Evolutionary conservation across 2,797 vertebrate genomes (phyloP).

Genomic region (Loris lydekkerianus): DNA sequence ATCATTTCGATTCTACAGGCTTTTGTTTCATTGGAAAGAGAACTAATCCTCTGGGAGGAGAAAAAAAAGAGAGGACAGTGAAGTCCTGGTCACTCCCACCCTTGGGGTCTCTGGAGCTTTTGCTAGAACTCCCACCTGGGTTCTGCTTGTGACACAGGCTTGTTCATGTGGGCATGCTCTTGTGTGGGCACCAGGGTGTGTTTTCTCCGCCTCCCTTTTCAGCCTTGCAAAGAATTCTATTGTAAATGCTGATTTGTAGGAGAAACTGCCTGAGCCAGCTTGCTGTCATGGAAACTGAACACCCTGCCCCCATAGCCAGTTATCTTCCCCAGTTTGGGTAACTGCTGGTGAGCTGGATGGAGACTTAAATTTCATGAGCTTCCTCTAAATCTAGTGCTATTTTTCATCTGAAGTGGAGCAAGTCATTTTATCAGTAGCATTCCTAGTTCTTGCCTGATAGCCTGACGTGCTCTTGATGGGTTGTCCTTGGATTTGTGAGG

Average conservation of each 20-base stretch:
- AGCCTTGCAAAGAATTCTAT: constrained; percentile 80
- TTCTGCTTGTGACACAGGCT: constrained; percentile 54
- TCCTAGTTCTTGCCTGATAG: not conserved
- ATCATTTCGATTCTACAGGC: constrained; percentile 38
- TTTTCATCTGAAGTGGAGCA: not conserved
- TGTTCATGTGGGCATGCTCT: not conserved
- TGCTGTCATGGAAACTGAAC: constrained; percentile 77
- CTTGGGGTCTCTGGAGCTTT: not conserved
- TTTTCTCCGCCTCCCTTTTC: constrained; percentile 66
- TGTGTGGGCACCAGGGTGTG: not conserved
- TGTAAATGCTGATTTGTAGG: constrained; percentile 74
- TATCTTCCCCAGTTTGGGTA: constrained; percentile 35
- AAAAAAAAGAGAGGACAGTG: not conserved
- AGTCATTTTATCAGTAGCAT: not conserved
- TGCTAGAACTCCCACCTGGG: constrained; percentile 11
- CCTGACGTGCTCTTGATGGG: constrained; percentile 7
- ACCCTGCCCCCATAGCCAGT: constrained; percentile 63
- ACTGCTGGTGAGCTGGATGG: constrained; percentile 60
- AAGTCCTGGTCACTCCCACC: not conserved
- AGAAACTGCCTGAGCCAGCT: constrained; percentile 65
- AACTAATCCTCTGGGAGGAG: constrained; percentile 22
- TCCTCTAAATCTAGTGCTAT: constrained; percentile 47
- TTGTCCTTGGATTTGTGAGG: constrained; percentile 41
- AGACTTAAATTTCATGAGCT: constrained; percentile 55
- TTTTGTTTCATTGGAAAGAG: constrained; percentile 63